Conservation (phyloP, 2,797 vertebrate genomes). For the Telmatherina bonti region DNA sequence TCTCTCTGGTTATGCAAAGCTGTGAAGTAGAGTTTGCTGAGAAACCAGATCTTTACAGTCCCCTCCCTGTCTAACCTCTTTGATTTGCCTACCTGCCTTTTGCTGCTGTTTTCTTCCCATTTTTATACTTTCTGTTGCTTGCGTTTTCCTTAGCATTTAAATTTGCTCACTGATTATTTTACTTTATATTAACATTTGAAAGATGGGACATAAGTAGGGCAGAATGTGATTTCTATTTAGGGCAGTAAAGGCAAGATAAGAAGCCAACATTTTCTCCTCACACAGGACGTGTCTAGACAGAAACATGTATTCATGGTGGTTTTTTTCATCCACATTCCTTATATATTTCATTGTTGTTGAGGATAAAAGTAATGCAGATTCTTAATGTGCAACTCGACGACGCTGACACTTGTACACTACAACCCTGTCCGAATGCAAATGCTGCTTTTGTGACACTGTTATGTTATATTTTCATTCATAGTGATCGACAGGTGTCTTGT, state of each 20-base stretch:
- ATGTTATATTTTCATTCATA: neutral
- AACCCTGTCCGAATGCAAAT: slow-evolving; percentile 33
- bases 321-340: slow-evolving; percentile 8
- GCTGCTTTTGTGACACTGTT: no score
- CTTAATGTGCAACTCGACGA: slow-evolving; percentile 10
- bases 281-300: neutral
- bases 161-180: neutral
- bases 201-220: neutral
- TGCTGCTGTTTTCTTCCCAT: neutral
- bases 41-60: slow-evolving; percentile 3
- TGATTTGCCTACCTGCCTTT: slow-evolving; percentile 21
- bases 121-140: neutral
- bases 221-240: no score
- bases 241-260: neutral
- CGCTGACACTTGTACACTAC: slow-evolving; percentile 2
- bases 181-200: slow-evolving; percentile 13
- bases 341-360: slow-evolving; percentile 4
- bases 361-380: neutral
- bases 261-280: neutral
- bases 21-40: slow-evolving; percentile 13
- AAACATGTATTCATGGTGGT: slow-evolving; percentile 20
- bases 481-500: slow-evolving; percentile 15
- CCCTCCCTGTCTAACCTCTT: neutral
- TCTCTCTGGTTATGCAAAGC: slow-evolving; percentile 13
- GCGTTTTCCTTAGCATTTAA: neutral